Evolutionary conservation across 2,888 invertebrate genomes (phyloP).

Genomic region (Synanthedon myopaeformis): DNA sequence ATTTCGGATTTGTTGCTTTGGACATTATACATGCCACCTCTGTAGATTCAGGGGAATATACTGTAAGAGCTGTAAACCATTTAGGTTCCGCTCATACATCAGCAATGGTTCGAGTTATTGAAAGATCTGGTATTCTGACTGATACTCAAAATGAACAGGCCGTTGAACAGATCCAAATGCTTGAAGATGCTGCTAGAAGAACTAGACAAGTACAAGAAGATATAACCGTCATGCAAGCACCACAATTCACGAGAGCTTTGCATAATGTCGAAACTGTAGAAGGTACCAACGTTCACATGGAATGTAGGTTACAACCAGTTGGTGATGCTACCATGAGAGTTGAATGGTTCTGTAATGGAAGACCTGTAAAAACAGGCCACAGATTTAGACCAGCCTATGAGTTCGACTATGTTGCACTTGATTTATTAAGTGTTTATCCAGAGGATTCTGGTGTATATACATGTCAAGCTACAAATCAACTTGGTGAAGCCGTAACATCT

Average conservation of each 20-base stretch:
- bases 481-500: conserved; percentile 94
- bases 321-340: conserved; percentile 93
- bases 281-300: conserved; percentile 91
- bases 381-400: conserved; percentile 96
- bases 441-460: conserved; percentile 97
- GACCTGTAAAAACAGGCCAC: conserved; percentile 91
- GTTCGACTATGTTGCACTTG: conserved; percentile 97
- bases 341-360: conserved; percentile 97
- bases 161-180: conserved; percentile 89
- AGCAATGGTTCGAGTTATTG: conserved; percentile 88
- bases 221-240: conserved; percentile 85
- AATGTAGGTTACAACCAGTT: conserved; percentile 90
- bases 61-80: conserved; percentile 92
- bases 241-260: conserved; percentile 87
- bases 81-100: conserved; percentile 93
- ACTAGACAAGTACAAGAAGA: conserved; percentile 82
- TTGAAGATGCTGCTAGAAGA: conserved; percentile 83
- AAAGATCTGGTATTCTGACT: conserved; percentile 83
- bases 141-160: conserved; percentile 94
- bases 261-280: conserved; percentile 92
- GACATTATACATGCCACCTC: conserved; percentile 95
- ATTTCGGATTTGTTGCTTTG: conserved; percentile 96
- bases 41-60: conserved; percentile 96
- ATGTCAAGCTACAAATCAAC: conserved; percentile 92
- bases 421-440: conserved; percentile 96